phyloP scores from a whole-genome alignment of 1,140 invertebrate genomes.

The Pomacea maculata region DNA sequence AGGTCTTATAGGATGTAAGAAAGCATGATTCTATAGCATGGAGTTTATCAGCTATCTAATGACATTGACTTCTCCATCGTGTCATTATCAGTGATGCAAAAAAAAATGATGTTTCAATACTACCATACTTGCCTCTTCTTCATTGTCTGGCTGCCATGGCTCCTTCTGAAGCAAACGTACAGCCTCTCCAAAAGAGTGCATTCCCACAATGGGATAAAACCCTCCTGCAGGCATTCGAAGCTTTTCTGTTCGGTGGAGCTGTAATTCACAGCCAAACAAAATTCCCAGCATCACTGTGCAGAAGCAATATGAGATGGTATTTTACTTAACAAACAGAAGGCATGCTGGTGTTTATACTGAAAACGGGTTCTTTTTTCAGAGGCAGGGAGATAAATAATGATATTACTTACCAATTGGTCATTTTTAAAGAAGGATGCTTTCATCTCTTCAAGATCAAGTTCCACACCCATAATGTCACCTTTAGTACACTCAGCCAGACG shows the following conservation, averaged over 20 bases:
- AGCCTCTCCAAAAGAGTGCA: conserved; percentile 50
- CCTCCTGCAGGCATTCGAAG: conserved; percentile 25
- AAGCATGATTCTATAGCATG: too few species aligned
- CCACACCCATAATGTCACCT: conserved; percentile 47
- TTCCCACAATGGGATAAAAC: conserved; percentile 44
- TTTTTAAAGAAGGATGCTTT: conserved; percentile 48
- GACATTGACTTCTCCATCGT: too few species aligned
- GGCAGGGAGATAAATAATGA: neutral
- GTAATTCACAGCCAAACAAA: neutral
- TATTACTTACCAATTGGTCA: conserved; percentile 36
- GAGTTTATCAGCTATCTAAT: too few species aligned
- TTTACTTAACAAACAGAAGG: neutral
- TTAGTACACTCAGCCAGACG: conserved; percentile 27
- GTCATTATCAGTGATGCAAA: too few species aligned
- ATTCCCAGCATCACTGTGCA: neutral
- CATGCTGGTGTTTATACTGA: neutral
- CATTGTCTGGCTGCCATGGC: conserved; percentile 42
- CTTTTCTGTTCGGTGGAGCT: conserved; percentile 30
- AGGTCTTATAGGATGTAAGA: too few species aligned
- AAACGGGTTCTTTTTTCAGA: neutral
- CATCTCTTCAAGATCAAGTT: conserved; percentile 38
- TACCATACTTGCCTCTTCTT: conserved; percentile 33
- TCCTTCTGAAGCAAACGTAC: conserved; percentile 49
- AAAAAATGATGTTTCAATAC: too few species aligned
- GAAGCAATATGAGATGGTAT: neutral